phyloP scores from a whole-genome alignment of 2,888 invertebrate genomes.

The Plagodis dolabraria region DNA sequence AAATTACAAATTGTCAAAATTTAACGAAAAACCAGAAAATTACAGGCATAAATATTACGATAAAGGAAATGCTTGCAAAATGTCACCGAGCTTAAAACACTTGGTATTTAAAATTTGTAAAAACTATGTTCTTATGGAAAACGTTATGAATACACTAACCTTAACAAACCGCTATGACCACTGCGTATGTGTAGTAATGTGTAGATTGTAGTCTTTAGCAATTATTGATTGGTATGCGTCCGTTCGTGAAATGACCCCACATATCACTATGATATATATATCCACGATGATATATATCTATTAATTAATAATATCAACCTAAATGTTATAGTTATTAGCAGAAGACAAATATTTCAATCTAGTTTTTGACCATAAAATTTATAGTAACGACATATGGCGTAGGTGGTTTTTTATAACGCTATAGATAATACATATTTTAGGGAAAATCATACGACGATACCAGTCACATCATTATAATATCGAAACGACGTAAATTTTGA shows the following conservation, averaged over 20 bases:
- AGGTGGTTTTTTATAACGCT: constrained; percentile 35
- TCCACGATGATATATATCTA: constrained; percentile 4
- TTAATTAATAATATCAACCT: constrained; percentile 19
- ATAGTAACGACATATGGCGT: constrained; percentile 29
- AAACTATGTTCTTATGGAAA: too few species aligned
- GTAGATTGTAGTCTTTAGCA: constrained; percentile 20
- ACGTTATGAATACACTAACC: too few species aligned
- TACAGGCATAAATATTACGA: too few species aligned
- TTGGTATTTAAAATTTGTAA: too few species aligned
- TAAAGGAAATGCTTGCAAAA: too few species aligned
- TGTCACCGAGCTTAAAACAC: too few species aligned
- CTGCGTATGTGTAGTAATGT: constrained; percentile 17
- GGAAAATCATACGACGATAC: constrained; percentile 29
- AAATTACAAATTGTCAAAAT: too few species aligned
- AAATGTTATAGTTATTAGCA: constrained; percentile 10
- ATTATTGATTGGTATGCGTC: constrained; percentile 16
- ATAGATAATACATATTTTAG: constrained; percentile 29
- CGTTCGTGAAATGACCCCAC: constrained; percentile 10
- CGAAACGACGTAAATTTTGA: constrained; percentile 21
- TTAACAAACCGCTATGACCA: too few species aligned
- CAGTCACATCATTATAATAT: constrained; percentile 25
- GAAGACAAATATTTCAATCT: constrained; percentile 18
- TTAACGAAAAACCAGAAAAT: too few species aligned
- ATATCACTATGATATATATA: constrained; percentile 17
- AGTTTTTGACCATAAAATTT: constrained; percentile 23